Evolutionary conservation across 2,113 vertebrate species (phyloP).

Genomic region (Phalacrocorax aristotelis): DNA sequence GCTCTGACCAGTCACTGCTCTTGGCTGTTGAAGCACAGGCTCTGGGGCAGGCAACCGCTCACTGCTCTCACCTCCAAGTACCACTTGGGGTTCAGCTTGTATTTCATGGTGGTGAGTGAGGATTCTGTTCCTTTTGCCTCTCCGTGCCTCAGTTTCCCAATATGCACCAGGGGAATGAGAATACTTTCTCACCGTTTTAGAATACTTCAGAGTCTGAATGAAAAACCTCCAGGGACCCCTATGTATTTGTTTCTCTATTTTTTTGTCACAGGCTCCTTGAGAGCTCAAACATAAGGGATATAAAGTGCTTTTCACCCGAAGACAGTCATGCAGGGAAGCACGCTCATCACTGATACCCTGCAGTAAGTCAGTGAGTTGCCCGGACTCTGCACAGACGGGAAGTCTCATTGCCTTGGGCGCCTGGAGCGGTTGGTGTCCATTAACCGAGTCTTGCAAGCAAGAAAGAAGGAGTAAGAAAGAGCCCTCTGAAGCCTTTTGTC

Average conservation of each 20-base stretch:
- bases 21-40: background rate
- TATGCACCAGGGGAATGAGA: accelerated
- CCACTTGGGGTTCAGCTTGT: background rate
- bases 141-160: background rate
- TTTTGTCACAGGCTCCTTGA: background rate
- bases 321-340: background rate
- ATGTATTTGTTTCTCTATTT: accelerated
- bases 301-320: background rate
- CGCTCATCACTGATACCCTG: background rate
- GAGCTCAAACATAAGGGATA: background rate
- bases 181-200: background rate
- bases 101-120: background rate
- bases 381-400: conserved; percentile 20
- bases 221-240: background rate
- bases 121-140: background rate
- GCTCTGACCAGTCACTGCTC: background rate
- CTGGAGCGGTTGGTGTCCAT: background rate
- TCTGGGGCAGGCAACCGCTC: background rate
- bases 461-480: conserved; percentile 25
- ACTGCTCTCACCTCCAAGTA: background rate
- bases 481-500: background rate
- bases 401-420: conserved; percentile 16
- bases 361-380: background rate
- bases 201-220: background rate
- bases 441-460: background rate